Evolutionary conservation across 2,797 vertebrate species (phyloP).

Genomic region (Diceros bicornis): DNA sequence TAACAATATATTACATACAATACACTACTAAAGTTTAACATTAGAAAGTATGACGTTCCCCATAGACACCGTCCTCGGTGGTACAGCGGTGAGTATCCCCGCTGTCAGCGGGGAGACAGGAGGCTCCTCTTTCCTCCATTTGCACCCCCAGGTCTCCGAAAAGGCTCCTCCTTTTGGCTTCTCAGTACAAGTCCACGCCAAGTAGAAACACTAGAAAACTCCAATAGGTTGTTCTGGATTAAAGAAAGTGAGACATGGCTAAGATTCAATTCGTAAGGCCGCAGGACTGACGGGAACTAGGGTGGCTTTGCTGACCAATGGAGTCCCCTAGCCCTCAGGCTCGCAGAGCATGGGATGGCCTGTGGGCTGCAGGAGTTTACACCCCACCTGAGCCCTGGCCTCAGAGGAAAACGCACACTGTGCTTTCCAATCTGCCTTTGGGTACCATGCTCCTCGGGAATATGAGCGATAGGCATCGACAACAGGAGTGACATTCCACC

Average conservation of each 20-base stretch:
- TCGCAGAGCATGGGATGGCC: not conserved
- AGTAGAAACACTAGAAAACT: not conserved
- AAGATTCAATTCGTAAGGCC: not conserved
- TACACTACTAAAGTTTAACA: not conserved
- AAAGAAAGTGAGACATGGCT: not conserved
- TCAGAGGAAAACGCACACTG: not conserved
- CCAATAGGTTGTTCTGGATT: not conserved
- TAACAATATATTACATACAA: not conserved
- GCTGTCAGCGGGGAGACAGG: slow-evolving; percentile 2
- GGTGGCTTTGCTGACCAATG: not conserved
- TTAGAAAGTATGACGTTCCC: not conserved
- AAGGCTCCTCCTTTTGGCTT: not conserved
- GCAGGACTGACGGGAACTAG: not conserved
- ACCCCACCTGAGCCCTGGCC: no score
- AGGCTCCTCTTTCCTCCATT: not conserved
- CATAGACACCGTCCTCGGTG: not conserved
- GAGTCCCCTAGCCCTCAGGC: not conserved
- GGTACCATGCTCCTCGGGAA: not conserved
- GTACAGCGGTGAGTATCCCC: slow-evolving; percentile 22
- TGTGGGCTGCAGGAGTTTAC: not conserved
- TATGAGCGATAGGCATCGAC: rapidly evolving
- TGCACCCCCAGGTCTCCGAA: rapidly evolving
- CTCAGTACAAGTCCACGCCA: not conserved
- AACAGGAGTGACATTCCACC: not conserved
- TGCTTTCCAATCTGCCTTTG: not conserved